phyloP scores from a whole-genome alignment of 1,140 invertebrate genomes.

The Diabrotica virgifera region DNA sequence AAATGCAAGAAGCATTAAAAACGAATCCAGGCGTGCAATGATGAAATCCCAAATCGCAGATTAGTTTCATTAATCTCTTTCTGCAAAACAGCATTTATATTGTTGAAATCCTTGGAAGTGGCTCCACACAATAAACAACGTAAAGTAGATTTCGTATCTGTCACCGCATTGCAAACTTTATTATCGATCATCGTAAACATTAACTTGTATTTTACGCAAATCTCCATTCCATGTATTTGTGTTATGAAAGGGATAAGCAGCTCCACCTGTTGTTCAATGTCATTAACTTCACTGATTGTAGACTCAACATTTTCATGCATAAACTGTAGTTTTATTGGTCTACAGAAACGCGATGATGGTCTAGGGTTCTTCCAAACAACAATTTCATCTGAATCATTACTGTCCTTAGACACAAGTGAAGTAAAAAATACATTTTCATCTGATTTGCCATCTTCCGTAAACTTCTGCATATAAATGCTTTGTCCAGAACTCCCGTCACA shows the following conservation, averaged over 20 bases:
- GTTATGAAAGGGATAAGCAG: neutral
- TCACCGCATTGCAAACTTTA: slow-evolving; percentile 13
- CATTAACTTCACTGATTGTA: slow-evolving; percentile 5
- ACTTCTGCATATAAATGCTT: slow-evolving; percentile 22
- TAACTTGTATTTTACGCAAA: slow-evolving; percentile 2
- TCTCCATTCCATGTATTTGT: neutral
- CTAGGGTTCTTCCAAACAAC: slow-evolving; percentile 19
- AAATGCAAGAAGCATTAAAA: slow-evolving; percentile 26
- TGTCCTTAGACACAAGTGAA: slow-evolving; percentile 4
- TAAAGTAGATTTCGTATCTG: slow-evolving; percentile 10
- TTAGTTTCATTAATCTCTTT: neutral
- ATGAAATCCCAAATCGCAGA: slow-evolving; percentile 16
- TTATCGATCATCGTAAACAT: slow-evolving; percentile 19
- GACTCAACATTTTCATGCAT: slow-evolving; percentile 19
- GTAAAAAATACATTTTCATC: slow-evolving; percentile 16
- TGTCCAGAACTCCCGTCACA: slow-evolving; percentile 15
- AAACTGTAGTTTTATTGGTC: slow-evolving; percentile 23
- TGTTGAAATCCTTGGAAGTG: slow-evolving; percentile 17
- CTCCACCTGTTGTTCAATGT: slow-evolving; percentile 5
- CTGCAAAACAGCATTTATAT: slow-evolving; percentile 4
- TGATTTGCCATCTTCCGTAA: neutral
- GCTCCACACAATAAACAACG: slow-evolving; percentile 16
- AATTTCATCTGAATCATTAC: neutral
- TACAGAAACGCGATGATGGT: slow-evolving; percentile 21
- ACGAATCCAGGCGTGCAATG: slow-evolving; percentile 20